Percentiles rank a stretch among this genome's conserved stretches.
These are phyloP conservation scores for Gryllus bimaculatus DNA, from an alignment of 1,140 invertebrate genomes.

Conservation along the genomic window DNA sequence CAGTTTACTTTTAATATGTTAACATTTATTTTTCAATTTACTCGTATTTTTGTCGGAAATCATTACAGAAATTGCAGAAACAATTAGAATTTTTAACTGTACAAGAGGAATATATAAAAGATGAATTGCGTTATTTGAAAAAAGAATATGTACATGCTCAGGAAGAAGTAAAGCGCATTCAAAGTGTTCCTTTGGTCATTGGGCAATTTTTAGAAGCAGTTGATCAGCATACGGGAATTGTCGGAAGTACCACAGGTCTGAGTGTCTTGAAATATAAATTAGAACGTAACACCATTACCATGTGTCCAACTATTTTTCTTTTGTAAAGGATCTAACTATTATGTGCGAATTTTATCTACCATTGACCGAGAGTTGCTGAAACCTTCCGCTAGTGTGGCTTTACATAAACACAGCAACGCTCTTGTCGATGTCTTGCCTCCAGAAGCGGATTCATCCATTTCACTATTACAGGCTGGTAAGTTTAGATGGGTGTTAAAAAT, in stretches of 20 bases:
- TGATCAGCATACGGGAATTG: slow-evolving; percentile 95
- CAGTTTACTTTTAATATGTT: slow-evolving; percentile 8
- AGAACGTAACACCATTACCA: neutral
- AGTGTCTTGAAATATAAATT: neutral
- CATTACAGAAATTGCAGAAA: slow-evolving; percentile 77
- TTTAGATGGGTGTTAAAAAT: neutral
- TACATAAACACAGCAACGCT: slow-evolving; percentile 97
- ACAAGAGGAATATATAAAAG: slow-evolving; percentile 97
- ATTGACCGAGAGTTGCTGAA: slow-evolving; percentile 93
- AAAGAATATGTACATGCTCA: slow-evolving; percentile 97
- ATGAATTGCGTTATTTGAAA: slow-evolving; percentile 94
- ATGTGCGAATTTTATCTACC: slow-evolving; percentile 89
- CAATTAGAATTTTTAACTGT: slow-evolving; percentile 95
- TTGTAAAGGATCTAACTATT: slow-evolving; percentile 80
- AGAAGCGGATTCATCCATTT: slow-evolving; percentile 93
- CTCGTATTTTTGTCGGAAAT: neutral
- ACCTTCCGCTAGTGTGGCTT: slow-evolving; percentile 89
- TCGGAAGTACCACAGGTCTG: slow-evolving; percentile 64
- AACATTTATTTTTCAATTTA: neutral
- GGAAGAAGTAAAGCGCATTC: slow-evolving; percentile 95
- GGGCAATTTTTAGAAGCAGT: slow-evolving; percentile 97
- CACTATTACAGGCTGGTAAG: slow-evolving; percentile 84
- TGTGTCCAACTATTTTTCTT: neutral
- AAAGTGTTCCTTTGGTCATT: slow-evolving; percentile 94
- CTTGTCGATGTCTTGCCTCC: slow-evolving; percentile 94